Conservation (phyloP, 2,797 vertebrate genomes). For the Kryptolebias ocellatus region DNA sequence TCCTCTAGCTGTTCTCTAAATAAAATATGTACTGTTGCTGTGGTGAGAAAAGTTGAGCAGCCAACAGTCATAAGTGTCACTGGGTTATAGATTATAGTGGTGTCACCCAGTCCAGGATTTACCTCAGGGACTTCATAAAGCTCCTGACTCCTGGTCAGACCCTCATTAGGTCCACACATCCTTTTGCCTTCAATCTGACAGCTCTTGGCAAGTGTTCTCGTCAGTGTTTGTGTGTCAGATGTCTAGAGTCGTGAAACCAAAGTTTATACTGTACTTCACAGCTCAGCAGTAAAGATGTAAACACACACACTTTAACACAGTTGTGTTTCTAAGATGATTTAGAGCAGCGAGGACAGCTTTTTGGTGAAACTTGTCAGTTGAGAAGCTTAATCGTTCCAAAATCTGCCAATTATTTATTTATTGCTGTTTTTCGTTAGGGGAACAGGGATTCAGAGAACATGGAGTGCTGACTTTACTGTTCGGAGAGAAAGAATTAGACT, state of each 20-base stretch:
- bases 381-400: conserved; percentile 56
- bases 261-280: conserved; percentile 27
- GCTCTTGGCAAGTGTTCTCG: conserved; percentile 48
- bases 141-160: conserved; percentile 67
- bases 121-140: conserved; percentile 76
- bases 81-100: conserved; percentile 71
- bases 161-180: conserved; percentile 64
- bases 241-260: conserved; percentile 36
- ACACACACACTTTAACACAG: conserved; percentile 20
- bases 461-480: conserved; percentile 13
- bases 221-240: conserved; percentile 37
- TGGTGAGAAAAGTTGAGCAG: conserved; percentile 41
- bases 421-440: conserved; percentile 51
- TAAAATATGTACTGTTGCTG: conserved; percentile 44
- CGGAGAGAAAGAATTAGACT: conserved; percentile 27
- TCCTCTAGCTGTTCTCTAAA: conserved; percentile 12
- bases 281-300: conserved; percentile 48
- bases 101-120: conserved; percentile 61
- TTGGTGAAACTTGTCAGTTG: conserved; percentile 59
- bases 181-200: conserved; percentile 69
- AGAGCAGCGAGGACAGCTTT: conserved; percentile 40
- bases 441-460: conserved; percentile 49
- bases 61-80: conserved; percentile 66
- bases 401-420: conserved; percentile 68
- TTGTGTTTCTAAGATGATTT: conserved; percentile 42